phyloP scores from a whole-genome alignment of 2,888 invertebrate genomes.

The Polyploca ridens region DNA sequence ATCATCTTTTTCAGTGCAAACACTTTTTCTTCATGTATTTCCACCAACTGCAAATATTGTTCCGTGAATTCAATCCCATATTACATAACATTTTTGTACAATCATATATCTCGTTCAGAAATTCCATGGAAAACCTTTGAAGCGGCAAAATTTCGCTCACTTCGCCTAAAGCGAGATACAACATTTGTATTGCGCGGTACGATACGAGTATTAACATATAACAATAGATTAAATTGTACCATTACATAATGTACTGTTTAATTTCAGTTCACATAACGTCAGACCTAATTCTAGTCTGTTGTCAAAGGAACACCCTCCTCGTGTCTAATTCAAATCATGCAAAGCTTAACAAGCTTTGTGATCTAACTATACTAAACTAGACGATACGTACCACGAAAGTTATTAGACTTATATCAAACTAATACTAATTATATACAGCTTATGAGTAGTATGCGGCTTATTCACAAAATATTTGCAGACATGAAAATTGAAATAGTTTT shows the following conservation, averaged over 20 bases:
- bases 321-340: background rate
- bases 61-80: background rate
- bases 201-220: background rate
- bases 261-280: background rate
- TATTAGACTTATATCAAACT: no score
- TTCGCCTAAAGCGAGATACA: background rate
- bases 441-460: no score
- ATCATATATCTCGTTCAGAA: constrained; percentile 3
- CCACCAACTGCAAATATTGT: background rate
- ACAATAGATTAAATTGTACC: background rate
- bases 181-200: background rate
- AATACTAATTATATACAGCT: no score
- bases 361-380: background rate
- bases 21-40: background rate
- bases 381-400: no score
- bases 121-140: constrained; percentile 1
- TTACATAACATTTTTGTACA: background rate
- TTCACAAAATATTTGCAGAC: no score
- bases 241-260: background rate
- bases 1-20: background rate
- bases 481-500: background rate
- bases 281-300: no score
- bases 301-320: background rate
- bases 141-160: background rate
- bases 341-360: background rate